Evolutionary conservation across 1,140 invertebrate species (phyloP).

Genomic region (Drosophila santomea): DNA sequence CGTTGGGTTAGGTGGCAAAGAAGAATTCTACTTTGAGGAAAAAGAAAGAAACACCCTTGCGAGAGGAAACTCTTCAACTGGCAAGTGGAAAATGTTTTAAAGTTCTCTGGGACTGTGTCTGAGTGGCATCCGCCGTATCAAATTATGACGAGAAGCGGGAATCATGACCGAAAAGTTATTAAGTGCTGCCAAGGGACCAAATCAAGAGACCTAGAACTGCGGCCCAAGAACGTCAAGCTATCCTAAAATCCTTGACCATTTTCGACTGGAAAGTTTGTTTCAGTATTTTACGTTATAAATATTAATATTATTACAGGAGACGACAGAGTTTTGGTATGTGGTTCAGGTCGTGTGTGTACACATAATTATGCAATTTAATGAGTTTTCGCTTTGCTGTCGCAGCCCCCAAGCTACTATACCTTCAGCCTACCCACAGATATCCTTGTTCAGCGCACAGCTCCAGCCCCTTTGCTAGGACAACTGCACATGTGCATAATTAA

Average conservation of each 20-base stretch:
- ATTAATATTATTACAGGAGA: slow-evolving; percentile 74
- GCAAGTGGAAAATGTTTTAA: slow-evolving; percentile 27
- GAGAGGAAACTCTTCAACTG: slow-evolving; percentile 11
- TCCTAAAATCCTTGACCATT: slow-evolving; percentile 64
- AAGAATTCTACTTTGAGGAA: slow-evolving; percentile 1
- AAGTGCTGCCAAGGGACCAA: slow-evolving; percentile 66
- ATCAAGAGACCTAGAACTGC: slow-evolving; percentile 5
- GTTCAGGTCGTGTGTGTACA: slow-evolving; percentile 43
- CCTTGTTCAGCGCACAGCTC: neutral
- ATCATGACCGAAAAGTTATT: slow-evolving; percentile 65
- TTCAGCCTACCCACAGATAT: slow-evolving; percentile 23
- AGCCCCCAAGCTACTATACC: slow-evolving; percentile 34
- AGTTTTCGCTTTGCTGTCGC: slow-evolving; percentile 66
- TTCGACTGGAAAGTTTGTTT: slow-evolving; percentile 40
- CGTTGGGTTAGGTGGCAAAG: neutral
- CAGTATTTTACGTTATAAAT: slow-evolving; percentile 77
- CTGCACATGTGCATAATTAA: slow-evolving; percentile 78
- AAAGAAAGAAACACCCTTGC: neutral
- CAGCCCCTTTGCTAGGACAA: slow-evolving; percentile 15
- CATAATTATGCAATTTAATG: slow-evolving; percentile 81
- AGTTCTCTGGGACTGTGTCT: slow-evolving; percentile 2
- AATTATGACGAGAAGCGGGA: slow-evolving; percentile 59
- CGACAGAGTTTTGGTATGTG: slow-evolving; percentile 46
- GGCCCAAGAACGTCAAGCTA: slow-evolving; percentile 18
- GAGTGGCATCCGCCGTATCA: slow-evolving; percentile 43